A percentile compares a stretch with the other conserved stretches of the same genome.
phyloP scores from a whole-genome alignment of 2,888 invertebrate species.

The Ophioninae sp. region DNA sequence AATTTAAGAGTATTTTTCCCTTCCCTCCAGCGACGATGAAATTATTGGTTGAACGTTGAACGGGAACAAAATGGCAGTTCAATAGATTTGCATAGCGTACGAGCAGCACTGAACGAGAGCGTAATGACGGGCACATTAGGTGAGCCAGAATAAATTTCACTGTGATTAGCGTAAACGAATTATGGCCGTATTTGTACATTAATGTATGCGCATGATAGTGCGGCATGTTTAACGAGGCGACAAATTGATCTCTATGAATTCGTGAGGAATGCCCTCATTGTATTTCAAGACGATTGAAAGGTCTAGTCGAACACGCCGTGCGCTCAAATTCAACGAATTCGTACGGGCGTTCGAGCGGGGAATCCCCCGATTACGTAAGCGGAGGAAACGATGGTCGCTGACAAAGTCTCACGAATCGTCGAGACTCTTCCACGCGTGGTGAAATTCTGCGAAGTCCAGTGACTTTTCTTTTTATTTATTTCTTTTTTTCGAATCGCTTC shows the following conservation, averaged over 20 bases:
- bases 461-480: too few species aligned
- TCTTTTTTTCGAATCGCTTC: too few species aligned
- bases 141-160: slow-evolving; percentile 2
- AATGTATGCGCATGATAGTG: background rate
- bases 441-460: background rate
- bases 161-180: slow-evolving; percentile 2
- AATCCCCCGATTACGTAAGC: slow-evolving; percentile 25
- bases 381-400: slow-evolving; percentile 10
- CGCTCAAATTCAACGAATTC: slow-evolving; percentile 12
- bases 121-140: background rate
- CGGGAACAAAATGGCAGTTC: slow-evolving; percentile 10
- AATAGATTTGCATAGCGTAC: background rate
- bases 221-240: background rate
- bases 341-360: slow-evolving; percentile 10
- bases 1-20: background rate
- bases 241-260: slow-evolving; percentile 9
- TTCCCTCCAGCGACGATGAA: background rate
- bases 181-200: slow-evolving; percentile 5
- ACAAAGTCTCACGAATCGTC: background rate
- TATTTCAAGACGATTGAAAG: slow-evolving; percentile 8
- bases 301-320: slow-evolving; percentile 1
- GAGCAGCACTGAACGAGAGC: background rate
- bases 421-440: background rate
- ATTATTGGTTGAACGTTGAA: slow-evolving; percentile 5
- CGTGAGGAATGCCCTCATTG: slow-evolving; percentile 10